Conservation (phyloP, 2,888 invertebrate genomes). For the Cephus sareptanus region DNA sequence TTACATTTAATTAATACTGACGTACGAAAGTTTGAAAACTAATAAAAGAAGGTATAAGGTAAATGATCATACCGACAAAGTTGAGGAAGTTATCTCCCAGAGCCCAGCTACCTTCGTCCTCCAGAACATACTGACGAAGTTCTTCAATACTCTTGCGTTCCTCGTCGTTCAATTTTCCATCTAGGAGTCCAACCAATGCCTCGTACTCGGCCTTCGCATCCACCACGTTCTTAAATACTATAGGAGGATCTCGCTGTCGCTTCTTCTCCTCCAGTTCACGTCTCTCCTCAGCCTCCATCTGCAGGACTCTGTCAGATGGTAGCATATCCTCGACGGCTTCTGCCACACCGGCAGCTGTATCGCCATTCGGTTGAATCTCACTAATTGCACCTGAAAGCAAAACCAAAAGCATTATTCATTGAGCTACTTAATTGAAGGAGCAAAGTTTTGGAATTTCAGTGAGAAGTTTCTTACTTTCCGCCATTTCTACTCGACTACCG, state of each 20-base stretch:
- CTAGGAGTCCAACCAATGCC: conserved; percentile 75
- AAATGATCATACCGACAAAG: conserved; percentile 75
- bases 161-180: conserved; percentile 78
- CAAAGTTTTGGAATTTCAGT: conserved; percentile 1
- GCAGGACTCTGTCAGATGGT: conserved; percentile 69
- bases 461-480: conserved; percentile 43
- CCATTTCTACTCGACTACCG: conserved; percentile 57
- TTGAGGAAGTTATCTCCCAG: conserved; percentile 87
- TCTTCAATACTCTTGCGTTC: conserved; percentile 84
- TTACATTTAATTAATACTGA: conserved; percentile 10
- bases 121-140: conserved; percentile 87
- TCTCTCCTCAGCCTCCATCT: conserved; percentile 74
- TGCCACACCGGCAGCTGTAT: conserved; percentile 35
- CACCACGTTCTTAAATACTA: conserved; percentile 78
- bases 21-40: neutral
- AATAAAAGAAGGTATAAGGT: conserved; percentile 4
- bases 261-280: conserved; percentile 77
- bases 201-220: conserved; percentile 83
- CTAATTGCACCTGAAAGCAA: conserved; percentile 36
- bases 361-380: conserved; percentile 52
- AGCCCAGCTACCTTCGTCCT: conserved; percentile 93
- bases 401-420: neutral
- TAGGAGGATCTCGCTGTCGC: conserved; percentile 81
- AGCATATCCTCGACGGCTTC: conserved; percentile 52
- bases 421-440: neutral